These are phyloP conservation scores for Protobothrops flavoviridis DNA, from an alignment of 2,113 vertebrate species.

Conservation along the genomic window DNA sequence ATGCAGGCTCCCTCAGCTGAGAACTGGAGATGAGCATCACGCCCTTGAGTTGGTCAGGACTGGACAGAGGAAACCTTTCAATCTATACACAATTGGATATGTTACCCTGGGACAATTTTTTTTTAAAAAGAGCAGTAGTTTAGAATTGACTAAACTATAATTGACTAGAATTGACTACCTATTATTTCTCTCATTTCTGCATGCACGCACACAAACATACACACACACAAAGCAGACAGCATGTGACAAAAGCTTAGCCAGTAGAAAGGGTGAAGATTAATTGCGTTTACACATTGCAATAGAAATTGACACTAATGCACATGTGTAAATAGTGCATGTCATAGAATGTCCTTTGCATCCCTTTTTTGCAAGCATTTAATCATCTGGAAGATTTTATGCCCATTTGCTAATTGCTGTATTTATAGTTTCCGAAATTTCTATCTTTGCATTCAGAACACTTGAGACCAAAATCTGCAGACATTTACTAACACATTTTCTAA, in stretches of 20 bases:
- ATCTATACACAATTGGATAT: neutral
- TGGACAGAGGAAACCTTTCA: neutral
- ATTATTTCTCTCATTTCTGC: neutral
- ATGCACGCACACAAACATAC: neutral
- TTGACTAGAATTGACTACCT: neutral
- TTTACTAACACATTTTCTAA: neutral
- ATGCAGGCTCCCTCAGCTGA: neutral
- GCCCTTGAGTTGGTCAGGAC: neutral
- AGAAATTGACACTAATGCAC: conserved; percentile 7
- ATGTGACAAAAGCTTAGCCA: conserved; percentile 9
- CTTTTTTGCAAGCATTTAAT: conserved; percentile 8
- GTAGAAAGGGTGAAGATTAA: conserved; percentile 22
- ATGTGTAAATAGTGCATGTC: conserved; percentile 3
- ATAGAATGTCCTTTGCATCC: conserved; percentile 2
- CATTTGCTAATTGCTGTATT: neutral
- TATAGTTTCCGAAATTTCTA: neutral
- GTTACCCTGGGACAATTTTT: neutral
- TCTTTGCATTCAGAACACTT: neutral
- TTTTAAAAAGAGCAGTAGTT: neutral
- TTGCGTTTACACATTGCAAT: conserved; percentile 9
- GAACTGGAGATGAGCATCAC: neutral
- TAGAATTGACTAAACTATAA: neutral
- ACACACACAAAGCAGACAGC: neutral
- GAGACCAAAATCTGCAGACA: neutral
- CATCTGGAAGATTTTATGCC: neutral